Base-by-base conservation (phyloP, 2,797 vertebrate species). In the Falco naumanni region DNA sequence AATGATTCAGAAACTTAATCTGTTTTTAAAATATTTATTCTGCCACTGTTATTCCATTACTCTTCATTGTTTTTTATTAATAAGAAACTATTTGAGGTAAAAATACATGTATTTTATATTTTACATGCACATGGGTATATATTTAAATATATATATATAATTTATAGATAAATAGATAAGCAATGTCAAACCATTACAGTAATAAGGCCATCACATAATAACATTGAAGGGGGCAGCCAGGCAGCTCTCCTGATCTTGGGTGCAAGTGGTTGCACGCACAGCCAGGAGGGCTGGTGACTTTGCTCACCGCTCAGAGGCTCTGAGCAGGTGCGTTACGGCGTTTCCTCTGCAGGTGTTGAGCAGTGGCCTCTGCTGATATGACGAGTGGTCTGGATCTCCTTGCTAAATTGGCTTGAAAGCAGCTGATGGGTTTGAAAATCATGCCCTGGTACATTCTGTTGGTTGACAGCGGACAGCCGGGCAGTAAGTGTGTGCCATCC, bases 21-120 rank as follows among this genome's bases (percentile, higher is more conserved):
- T 86, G 28, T 81, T 79, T 37, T 22, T 89, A 78, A 80, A 93
- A 93, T 95, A 88, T 68, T 95, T 94, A 87, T 89, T 84, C 26
- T 85, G 41, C 28, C 90, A n/a, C 24, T 79, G 33, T 82, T 80
- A 56, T 13, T 77, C 63, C 60, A 43, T 85, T 80, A 29, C 12
- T 76, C 37, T 57, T 33, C 25, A 53, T 53, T 69, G 22, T 0
- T 24, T 83, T 92, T 83, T 85, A 47, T 65, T 91, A 5, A 9
- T 34, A 78, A 90, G 66, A 69, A 90, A 22, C 37, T 71, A 53
- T 21, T 79, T 45, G 31, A 72, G 20, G 18, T 91, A 66, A 41
- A 66, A 69, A 50, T 11, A 17, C 6, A 8, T 13, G 6, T n/a
- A 8, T 11, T 60, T 45, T 75, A 4, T 41, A 47, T 72, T 89